These are phyloP conservation scores for Paramormyrops hopkinsi DNA, from an alignment of 2,797 vertebrate species.

Conservation along the genomic window DNA sequence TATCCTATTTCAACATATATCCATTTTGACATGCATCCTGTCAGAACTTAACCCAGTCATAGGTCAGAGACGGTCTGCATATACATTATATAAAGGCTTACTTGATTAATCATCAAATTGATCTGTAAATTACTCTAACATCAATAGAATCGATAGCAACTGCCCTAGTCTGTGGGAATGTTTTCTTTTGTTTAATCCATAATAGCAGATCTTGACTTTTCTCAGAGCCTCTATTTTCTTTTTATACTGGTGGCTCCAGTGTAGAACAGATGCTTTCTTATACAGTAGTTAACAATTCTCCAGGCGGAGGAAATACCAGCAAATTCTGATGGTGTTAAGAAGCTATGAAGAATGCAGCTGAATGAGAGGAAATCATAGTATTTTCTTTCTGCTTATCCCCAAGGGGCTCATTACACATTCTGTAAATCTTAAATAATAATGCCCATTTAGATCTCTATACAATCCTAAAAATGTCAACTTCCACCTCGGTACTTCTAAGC, in stretches of 20 bases:
- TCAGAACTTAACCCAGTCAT: background rate
- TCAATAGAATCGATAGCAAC: background rate
- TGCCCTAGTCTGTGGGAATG: background rate
- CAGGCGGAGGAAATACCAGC: background rate
- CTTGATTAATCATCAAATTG: background rate
- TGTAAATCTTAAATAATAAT: background rate
- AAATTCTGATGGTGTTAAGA: background rate
- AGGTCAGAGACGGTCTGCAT: background rate
- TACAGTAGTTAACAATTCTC: background rate
- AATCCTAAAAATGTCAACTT: background rate
- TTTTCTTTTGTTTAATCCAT: background rate
- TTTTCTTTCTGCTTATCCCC: background rate
- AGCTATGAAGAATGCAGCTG: background rate
- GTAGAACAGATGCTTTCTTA: background rate
- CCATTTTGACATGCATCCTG: background rate
- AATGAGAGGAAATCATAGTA: background rate
- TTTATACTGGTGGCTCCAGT: background rate
- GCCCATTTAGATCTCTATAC: background rate
- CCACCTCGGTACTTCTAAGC: background rate
- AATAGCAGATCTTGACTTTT: background rate
- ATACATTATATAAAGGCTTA: background rate
- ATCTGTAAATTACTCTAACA: background rate
- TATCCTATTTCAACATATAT: background rate
- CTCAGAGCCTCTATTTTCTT: background rate
- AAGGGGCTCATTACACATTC: background rate